Base-by-base conservation (phyloP, 2,888 invertebrate species). In the Entomobrya multifasciata region DNA sequence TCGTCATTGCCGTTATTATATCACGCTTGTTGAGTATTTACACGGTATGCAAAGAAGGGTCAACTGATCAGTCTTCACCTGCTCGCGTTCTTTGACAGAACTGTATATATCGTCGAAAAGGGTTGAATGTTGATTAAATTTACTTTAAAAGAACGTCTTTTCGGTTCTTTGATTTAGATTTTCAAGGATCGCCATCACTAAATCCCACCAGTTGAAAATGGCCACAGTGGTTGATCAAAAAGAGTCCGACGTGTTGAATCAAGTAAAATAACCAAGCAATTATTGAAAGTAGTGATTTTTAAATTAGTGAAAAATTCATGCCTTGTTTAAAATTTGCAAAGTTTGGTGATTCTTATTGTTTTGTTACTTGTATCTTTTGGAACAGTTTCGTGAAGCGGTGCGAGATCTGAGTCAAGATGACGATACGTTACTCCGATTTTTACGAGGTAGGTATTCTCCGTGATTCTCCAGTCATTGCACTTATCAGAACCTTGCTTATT, bases 401-500 rank as follows among this genome's bases (percentile, higher is more conserved):
- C 8, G 62, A 11, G 88, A 88, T 17, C 62, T 87, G 2, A 36
- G 62, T 0, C 78, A 84, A 17, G 83, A 87, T 67, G 88, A 89
- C 13, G 81, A 77, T 17, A 89, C 85, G 10, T 52, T 87, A 3
- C 52, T 88, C 15, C 41, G 89, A 20, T 89, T 89, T 62, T 49
- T 89, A 20, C 60, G 88, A 87, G 89, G 89, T 89, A 57, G 8
- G 86, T 65, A 6, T 36, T 36, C 36, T 36, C 36, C n/a, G n/a
- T n/a, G n/a, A n/a, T n/a, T n/a, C n/a, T n/a, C n/a, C n/a, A n/a
- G n/a, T n/a, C n/a, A n/a, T n/a, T n/a, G n/a, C n/a, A n/a, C n/a
- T n/a, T n/a, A n/a, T n/a, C n/a, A n/a, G n/a, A n/a, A n/a, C n/a
- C n/a, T n/a, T n/a, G n/a, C n/a, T n/a, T n/a, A n/a, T n/a, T n/a